Percentiles rank a stretch among this genome's conserved stretches.
These are phyloP conservation scores for Neostethus bicornis DNA, from an alignment of 2,797 vertebrate species.

Conservation along the genomic window DNA sequence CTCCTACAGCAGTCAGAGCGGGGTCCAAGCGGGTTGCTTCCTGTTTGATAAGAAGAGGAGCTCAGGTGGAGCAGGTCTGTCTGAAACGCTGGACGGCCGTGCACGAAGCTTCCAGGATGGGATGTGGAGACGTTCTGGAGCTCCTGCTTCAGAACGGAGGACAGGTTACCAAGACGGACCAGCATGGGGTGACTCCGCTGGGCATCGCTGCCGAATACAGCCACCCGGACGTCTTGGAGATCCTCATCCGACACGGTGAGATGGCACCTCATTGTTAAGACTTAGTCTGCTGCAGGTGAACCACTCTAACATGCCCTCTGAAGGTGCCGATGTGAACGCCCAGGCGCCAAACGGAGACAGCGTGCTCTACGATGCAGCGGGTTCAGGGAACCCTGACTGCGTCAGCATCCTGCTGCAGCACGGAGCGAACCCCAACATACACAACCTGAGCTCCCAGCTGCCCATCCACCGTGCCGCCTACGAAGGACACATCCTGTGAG, in stretches of 20 bases:
- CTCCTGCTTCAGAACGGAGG: constrained; percentile 82
- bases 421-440: constrained; percentile 83
- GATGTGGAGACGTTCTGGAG: constrained; percentile 75
- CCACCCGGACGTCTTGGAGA: constrained; percentile 83
- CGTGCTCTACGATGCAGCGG: constrained; percentile 84
- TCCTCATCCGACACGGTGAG: constrained; percentile 86
- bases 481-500: constrained; percentile 81
- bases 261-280: no score
- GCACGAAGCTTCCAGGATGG: constrained; percentile 86
- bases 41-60: constrained; percentile 77
- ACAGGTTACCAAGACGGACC: constrained; percentile 77
- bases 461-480: constrained; percentile 86
- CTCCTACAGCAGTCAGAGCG: constrained; percentile 76
- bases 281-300: background rate
- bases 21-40: constrained; percentile 80
- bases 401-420: constrained; percentile 84
- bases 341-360: constrained; percentile 84
- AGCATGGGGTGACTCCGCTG: constrained; percentile 85
- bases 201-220: constrained; percentile 83
- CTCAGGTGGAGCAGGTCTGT: constrained; percentile 82
- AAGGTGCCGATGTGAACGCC: constrained; percentile 83
- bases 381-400: constrained; percentile 85
- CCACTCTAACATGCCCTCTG: background rate
- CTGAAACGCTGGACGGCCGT: constrained; percentile 84
- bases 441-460: constrained; percentile 82